Evolutionary conservation across 2,797 vertebrate species (phyloP).

Genomic region (Corythornis leucogaster): DNA sequence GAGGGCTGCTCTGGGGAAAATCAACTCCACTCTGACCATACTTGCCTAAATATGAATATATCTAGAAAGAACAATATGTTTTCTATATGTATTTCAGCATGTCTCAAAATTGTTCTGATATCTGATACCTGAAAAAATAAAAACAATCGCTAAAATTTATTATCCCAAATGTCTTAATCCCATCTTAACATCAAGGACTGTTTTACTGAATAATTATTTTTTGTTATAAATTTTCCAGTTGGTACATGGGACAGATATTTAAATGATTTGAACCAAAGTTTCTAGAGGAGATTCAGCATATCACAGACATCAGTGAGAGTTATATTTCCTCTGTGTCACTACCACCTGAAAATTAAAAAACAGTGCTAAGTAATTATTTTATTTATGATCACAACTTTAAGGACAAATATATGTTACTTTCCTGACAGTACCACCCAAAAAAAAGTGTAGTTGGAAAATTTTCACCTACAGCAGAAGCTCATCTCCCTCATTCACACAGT

Average conservation of each 20-base stretch:
- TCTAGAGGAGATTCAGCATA: neutral
- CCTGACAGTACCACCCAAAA: neutral
- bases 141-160: neutral
- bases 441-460: neutral
- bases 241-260: neutral
- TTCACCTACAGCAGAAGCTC: neutral
- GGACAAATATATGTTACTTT: neutral
- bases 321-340: neutral
- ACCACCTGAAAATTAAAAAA: neutral
- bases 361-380: neutral
- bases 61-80: neutral
- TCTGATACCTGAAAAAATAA: neutral
- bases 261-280: neutral
- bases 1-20: no score
- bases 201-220: neutral
- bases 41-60: neutral
- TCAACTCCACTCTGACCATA: neutral
- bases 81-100: neutral
- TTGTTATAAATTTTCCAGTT: neutral
- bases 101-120: neutral
- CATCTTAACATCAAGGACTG: neutral
- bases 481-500: neutral
- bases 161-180: neutral
- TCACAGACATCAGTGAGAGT: neutral
- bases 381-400: neutral